phyloP scores from a whole-genome alignment of 2,113 vertebrate genomes.

The Gymnogyps californianus region DNA sequence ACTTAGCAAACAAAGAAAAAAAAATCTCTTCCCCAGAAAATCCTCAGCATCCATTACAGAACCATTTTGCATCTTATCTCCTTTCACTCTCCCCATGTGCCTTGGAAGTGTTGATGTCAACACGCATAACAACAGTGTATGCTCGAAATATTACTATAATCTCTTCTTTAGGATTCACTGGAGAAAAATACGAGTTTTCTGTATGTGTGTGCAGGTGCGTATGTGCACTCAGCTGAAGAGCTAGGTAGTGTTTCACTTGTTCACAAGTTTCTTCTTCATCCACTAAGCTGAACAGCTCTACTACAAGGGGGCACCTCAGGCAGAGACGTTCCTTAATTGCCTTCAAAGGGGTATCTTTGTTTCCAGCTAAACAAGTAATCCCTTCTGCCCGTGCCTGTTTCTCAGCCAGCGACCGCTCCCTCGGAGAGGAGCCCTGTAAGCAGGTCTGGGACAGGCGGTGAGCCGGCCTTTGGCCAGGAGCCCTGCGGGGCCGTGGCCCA shows the following conservation, averaged over 20 bases:
- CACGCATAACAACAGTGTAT: background rate
- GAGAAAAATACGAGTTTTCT: background rate
- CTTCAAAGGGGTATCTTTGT: background rate
- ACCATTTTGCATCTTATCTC: background rate
- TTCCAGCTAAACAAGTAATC: background rate
- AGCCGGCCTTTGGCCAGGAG: background rate
- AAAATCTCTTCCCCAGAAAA: background rate
- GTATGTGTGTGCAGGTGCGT: background rate
- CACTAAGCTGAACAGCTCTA: background rate
- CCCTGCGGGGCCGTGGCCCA: background rate
- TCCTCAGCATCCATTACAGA: background rate
- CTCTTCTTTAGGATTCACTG: background rate
- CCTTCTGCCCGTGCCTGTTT: background rate
- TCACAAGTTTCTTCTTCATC: background rate
- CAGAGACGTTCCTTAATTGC: background rate
- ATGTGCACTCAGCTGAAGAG: background rate
- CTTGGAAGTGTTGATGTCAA: background rate
- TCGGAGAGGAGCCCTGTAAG: too few species aligned
- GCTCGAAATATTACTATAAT: background rate
- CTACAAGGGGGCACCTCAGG: background rate
- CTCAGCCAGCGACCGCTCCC: background rate
- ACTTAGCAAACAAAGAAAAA: background rate
- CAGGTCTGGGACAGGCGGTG: rapidly evolving
- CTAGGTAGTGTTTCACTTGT: rapidly evolving
- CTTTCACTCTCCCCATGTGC: background rate